Evolutionary conservation across 2,888 invertebrate genomes (phyloP).

Genomic region (Pelosia muscerda): DNA sequence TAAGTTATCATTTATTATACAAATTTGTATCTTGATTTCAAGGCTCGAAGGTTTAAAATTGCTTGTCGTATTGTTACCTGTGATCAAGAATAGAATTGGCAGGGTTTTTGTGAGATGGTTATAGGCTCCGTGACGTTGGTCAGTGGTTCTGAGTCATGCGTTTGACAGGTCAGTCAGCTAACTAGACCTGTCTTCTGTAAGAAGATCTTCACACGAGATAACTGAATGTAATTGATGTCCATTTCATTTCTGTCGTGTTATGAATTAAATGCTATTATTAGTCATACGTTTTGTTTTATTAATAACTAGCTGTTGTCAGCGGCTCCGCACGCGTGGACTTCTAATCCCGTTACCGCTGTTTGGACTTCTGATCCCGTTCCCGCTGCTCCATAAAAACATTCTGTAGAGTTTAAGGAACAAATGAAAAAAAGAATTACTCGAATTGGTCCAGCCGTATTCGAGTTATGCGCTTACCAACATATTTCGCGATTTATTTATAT

Average conservation of each 20-base stretch:
- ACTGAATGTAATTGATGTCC: constrained; percentile 29
- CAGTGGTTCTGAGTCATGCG: constrained; percentile 62
- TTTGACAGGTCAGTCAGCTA: constrained; percentile 62
- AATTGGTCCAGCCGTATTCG: no score
- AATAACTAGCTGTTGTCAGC: no score
- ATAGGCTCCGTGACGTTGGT: constrained; percentile 69
- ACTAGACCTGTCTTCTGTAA: constrained; percentile 55
- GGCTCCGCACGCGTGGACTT: no score
- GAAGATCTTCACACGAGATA: constrained; percentile 33
- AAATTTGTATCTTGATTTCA: constrained; percentile 39
- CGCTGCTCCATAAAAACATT: no score
- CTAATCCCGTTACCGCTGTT: no score
- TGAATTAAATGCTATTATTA: constrained; percentile 22
- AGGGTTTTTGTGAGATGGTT: constrained; percentile 62
- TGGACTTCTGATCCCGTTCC: no score
- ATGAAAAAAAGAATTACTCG: no score
- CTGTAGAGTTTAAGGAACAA: no score
- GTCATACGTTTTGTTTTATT: constrained; percentile 6
- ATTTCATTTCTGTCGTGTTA: constrained; percentile 21
- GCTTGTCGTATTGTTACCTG: constrained; percentile 42
- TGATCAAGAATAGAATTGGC: constrained; percentile 80
- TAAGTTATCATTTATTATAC: constrained; percentile 18
- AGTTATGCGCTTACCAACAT: no score
- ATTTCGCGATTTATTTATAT: no score
- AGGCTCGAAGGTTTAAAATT: constrained; percentile 40